phyloP scores from a whole-genome alignment of 2,113 vertebrate species.

The Silurus asotus region DNA sequence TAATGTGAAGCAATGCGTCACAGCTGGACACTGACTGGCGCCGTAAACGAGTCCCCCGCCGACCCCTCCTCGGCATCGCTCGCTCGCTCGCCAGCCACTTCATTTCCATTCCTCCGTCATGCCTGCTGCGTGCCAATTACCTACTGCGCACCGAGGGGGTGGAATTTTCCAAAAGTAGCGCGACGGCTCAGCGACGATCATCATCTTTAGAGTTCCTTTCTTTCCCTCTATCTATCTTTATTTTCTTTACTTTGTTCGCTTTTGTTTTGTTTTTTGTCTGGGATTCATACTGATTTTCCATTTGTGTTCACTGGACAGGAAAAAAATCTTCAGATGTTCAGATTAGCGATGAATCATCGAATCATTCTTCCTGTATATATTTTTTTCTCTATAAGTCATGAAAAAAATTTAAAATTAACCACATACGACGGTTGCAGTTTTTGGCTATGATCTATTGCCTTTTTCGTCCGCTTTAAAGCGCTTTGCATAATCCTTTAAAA shows the following conservation, averaged over 20 bases:
- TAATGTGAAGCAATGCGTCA: slow-evolving; percentile 51
- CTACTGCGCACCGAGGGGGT: slow-evolving; percentile 12
- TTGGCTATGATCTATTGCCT: not conserved
- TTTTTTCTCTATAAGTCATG: too few relatives aligned
- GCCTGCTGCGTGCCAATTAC: slow-evolving; percentile 53
- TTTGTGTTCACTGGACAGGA: not conserved
- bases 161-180: slow-evolving; percentile 8
- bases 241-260: not conserved
- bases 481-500: slow-evolving; percentile 24
- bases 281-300: not conserved
- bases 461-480: slow-evolving; percentile 11
- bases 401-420: too few relatives aligned
- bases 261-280: not conserved
- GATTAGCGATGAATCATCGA: not conserved
- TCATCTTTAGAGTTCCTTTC: not conserved
- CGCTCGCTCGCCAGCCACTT: slow-evolving; percentile 45
- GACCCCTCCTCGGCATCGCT: slow-evolving; percentile 25
- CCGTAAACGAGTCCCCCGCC: slow-evolving; percentile 44
- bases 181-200: not conserved
- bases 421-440: not conserved
- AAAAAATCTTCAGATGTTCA: not conserved
- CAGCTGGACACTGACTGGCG: slow-evolving; percentile 43
- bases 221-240: not conserved
- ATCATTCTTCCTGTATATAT: not conserved
- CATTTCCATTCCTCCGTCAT: slow-evolving; percentile 64